A percentile compares a stretch with the other conserved stretches of the same genome.
These are phyloP conservation scores for Notarius lentiginosus DNA, from an alignment of 2,113 vertebrate species.

Conservation along the genomic window DNA sequence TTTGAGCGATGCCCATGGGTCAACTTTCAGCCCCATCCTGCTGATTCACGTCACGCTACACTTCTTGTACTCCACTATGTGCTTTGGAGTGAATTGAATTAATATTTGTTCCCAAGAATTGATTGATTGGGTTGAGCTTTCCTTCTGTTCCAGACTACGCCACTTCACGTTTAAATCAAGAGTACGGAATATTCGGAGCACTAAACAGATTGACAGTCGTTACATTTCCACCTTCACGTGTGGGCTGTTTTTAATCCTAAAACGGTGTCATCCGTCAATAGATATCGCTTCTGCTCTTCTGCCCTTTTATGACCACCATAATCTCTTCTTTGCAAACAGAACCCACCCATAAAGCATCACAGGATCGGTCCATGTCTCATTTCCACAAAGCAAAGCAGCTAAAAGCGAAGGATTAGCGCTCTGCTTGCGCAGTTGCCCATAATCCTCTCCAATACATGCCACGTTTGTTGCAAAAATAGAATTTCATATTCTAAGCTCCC, in stretches of 20 bases:
- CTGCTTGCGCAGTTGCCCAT: constrained; percentile 22
- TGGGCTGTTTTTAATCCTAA: neutral
- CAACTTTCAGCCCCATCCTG: neutral
- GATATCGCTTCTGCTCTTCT: neutral
- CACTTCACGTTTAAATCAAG: neutral
- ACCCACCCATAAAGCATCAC: neutral
- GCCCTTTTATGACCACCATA: neutral
- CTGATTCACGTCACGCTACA: neutral
- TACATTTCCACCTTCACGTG: neutral
- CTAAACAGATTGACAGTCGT: neutral
- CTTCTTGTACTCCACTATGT: neutral
- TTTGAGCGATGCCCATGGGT: neutral
- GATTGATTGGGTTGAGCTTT: neutral
- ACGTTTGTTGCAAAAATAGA: constrained; percentile 43
- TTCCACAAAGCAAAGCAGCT: neutral
- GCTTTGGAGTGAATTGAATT: neutral
- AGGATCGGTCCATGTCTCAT: neutral
- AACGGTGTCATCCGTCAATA: neutral
- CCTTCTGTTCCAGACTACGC: too few relatives aligned
- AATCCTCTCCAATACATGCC: constrained; percentile 35
- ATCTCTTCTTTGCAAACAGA: neutral
- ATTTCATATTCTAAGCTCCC: constrained; percentile 25
- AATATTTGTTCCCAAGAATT: neutral
- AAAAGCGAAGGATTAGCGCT: constrained; percentile 30
- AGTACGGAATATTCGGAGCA: neutral